Base-by-base conservation (phyloP, 2,888 invertebrate species). In the Ceriagrion tenellum region DNA sequence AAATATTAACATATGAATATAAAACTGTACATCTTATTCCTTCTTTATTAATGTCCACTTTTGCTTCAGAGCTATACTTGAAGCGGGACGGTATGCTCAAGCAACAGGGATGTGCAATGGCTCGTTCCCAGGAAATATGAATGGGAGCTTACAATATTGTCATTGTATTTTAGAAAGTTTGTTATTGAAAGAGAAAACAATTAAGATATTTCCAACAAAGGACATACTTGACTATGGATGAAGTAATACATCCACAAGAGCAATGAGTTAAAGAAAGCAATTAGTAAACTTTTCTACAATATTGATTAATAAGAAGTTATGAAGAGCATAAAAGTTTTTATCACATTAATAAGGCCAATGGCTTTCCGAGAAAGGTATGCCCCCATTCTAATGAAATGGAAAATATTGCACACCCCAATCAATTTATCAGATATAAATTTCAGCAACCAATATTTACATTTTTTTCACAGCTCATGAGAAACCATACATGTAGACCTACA, bases 271-370 rank as follows among this genome's bases (percentile, higher is more conserved):
- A 47, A 47, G 8, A 47, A 47, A 47, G 47, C 47, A 47, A 47
- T 4, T 47, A 59, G 6, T 59, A 59, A 3, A 20, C 13, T 12
- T 6, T 59, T 59, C 4, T 10, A 59, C 13, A 26, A 69, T 69
- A 69, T n/a, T 69, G 6, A n/a, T 12, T n/a, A 69, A 69, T 69
- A n/a, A 69, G 59, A 20, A 20, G 59, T n/a, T 8, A 26, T 69
- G 8, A 69, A n/a, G 8, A 81, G 13, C 81, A 81, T 81, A 23
- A 18, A 13, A 12, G 12, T 81, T 81, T 35, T 1, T 26, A 81
- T 81, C 74, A 81, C 81, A 81, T 81, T n/a, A 81, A 81, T 81
- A 81, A 81, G 81, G 81, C 81, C 81, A 81, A 81, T 16, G 35
- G 0, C 35, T 81, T 35, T 12, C 35, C n/a, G 13, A 81, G 2